Evolutionary conservation across 2,797 vertebrate genomes (phyloP).

Genomic region (Eupleurogrammus muticus): DNA sequence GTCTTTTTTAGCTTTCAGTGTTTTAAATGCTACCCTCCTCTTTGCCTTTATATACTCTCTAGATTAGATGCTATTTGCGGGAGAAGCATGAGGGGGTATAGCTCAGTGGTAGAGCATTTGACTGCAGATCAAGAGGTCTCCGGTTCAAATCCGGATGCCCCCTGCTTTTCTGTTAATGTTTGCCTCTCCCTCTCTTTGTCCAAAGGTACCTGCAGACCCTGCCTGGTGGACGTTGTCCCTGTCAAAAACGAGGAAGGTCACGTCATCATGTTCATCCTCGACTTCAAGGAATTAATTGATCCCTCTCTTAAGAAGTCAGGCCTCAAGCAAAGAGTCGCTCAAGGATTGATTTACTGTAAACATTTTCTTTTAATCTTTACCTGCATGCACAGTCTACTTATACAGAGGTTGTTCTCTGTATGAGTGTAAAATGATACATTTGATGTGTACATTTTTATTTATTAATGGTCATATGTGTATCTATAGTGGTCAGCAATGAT

Average conservation of each 20-base stretch:
- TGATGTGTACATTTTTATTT: not conserved
- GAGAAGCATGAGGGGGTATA: constrained; percentile 73
- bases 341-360: constrained; percentile 85
- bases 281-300: constrained; percentile 93
- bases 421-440: not conserved
- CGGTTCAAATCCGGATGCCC: constrained; percentile 78
- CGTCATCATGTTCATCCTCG: constrained; percentile 99
- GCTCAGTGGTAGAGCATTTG: constrained; percentile 84
- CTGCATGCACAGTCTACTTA: too few species aligned
- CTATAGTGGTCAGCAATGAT: not conserved
- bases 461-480: not conserved
- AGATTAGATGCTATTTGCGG: accelerated
- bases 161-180: accelerated
- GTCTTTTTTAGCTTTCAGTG: constrained; percentile 15
- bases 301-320: constrained; percentile 86
- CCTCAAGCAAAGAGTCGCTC: constrained; percentile 87
- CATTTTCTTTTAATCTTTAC: not conserved
- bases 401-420: too few species aligned
- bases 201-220: constrained; percentile 91
- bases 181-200: not conserved
- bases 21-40: constrained; percentile 7
- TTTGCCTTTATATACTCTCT: accelerated
- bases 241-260: constrained; percentile 94
- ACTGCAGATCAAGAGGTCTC: constrained; percentile 84
- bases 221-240: constrained; percentile 94